Percentiles rank a stretch among this genome's conserved stretches.
phyloP scores from a whole-genome alignment of 2,113 vertebrate species.

The Esox niger region DNA sequence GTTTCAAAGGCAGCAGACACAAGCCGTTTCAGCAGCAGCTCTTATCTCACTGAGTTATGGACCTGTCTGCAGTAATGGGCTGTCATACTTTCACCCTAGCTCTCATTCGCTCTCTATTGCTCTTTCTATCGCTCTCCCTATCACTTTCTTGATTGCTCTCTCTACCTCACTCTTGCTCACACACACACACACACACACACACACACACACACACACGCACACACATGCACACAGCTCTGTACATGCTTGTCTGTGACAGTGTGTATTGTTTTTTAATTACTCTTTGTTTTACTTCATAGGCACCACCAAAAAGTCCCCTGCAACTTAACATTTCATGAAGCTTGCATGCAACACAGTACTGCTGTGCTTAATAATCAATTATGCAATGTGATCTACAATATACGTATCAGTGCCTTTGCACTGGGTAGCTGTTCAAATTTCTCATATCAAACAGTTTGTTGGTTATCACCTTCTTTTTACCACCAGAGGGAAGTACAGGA shows the following conservation, averaged over 20 bases:
- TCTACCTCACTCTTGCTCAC: no score
- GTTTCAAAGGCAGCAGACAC: slow-evolving; percentile 37
- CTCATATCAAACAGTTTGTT: no score
- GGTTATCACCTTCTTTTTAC: background rate
- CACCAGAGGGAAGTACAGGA: slow-evolving; percentile 36
- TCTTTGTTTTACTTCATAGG: background rate
- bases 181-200: background rate
- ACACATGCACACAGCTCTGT: no score
- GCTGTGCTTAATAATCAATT: background rate
- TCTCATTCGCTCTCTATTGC: slow-evolving; percentile 14
- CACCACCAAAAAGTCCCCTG: no score
- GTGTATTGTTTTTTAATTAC: background rate
- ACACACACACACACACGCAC: background rate
- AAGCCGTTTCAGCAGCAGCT: slow-evolving; percentile 51
- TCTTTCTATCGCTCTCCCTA: no score
- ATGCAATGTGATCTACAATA: background rate
- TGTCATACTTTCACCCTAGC: slow-evolving; percentile 51
- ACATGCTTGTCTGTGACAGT: background rate
- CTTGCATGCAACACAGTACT: no score
- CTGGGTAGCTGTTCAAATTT: no score
- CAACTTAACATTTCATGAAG: no score
- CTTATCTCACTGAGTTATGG: slow-evolving; percentile 63
- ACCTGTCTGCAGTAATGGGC: slow-evolving; percentile 63
- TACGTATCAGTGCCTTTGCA: background rate
- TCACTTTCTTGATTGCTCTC: no score